A percentile compares a stretch with the other conserved stretches of the same genome.
Conservation (phyloP, 2,113 vertebrate genomes). For the Heptranchias perlo region DNA sequence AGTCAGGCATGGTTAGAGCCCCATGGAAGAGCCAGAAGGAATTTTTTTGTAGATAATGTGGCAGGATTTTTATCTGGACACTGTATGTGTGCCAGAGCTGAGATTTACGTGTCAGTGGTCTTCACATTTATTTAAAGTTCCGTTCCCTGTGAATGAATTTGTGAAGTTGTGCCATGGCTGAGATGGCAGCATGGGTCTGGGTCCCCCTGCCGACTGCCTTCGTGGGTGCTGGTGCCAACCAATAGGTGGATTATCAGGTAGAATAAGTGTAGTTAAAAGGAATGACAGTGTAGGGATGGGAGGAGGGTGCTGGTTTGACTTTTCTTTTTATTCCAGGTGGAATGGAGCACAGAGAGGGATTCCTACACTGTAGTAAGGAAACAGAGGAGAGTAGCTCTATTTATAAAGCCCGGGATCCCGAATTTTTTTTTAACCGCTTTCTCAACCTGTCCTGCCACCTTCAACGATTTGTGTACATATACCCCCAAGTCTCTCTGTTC, state of each 20-base stretch:
- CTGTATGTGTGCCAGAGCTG: neutral
- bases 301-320: neutral
- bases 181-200: neutral
- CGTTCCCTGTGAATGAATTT: neutral
- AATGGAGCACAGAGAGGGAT: too few relatives aligned
- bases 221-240: neutral
- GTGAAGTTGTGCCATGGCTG: neutral
- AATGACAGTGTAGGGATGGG: neutral
- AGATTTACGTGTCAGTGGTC: neutral
- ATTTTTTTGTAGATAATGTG: neutral
- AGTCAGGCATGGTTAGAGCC: neutral
- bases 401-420: too few relatives aligned
- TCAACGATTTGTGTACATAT: too few relatives aligned
- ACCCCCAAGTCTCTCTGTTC: too few relatives aligned
- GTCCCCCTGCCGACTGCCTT: neutral
- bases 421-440: too few relatives aligned
- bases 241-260: neutral
- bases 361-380: too few relatives aligned
- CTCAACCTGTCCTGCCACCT: too few relatives aligned
- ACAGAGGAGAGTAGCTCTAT: too few relatives aligned
- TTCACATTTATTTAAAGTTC: neutral
- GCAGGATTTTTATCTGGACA: neutral
- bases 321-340: too few relatives aligned
- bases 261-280: neutral
- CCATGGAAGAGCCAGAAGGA: neutral